Evolutionary conservation across 2,797 vertebrate species (phyloP).

Genomic region (Buphagus erythrorhynchus): DNA sequence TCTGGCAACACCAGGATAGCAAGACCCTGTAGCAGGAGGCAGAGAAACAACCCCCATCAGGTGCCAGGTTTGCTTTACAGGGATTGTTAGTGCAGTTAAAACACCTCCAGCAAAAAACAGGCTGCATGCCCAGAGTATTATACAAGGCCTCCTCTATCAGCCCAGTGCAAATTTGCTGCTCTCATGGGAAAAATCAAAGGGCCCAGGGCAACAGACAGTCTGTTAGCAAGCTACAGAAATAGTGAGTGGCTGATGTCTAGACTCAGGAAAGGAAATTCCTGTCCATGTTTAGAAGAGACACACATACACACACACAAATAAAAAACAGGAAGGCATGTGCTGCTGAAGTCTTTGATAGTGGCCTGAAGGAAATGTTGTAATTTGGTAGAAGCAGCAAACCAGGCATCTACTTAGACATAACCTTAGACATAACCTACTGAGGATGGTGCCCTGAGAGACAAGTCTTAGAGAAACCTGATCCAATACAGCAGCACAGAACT

Average conservation of each 20-base stretch:
- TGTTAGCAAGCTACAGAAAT: slow-evolving; percentile 40
- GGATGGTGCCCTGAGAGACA: not conserved
- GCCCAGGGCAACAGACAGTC: slow-evolving; percentile 15
- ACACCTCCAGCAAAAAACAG: not conserved
- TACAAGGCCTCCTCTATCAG: slow-evolving; percentile 11
- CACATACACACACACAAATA: slow-evolving; percentile 42
- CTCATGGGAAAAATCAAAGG: slow-evolving; percentile 38
- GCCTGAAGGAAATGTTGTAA: not conserved
- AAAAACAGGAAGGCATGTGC: slow-evolving; percentile 36
- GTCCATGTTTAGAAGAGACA: slow-evolving; percentile 3
- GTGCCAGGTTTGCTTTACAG: not conserved
- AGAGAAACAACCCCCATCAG: not conserved
- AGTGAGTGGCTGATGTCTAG: slow-evolving; percentile 41
- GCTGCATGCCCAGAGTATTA: not conserved
- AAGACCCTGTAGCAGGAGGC: not conserved
- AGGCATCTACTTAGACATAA: not conserved
- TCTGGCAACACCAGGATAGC: not conserved
- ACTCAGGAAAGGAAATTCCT: slow-evolving; percentile 63
- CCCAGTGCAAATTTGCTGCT: not conserved
- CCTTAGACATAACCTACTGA: not conserved
- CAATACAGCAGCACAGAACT: not conserved
- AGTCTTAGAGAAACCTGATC: not conserved
- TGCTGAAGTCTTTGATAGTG: not conserved
- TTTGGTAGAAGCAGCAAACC: slow-evolving; percentile 6
- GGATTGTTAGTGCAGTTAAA: not conserved